phyloP scores from a whole-genome alignment of 2,888 invertebrate species.

The Tenthredo scrophulariae region DNA sequence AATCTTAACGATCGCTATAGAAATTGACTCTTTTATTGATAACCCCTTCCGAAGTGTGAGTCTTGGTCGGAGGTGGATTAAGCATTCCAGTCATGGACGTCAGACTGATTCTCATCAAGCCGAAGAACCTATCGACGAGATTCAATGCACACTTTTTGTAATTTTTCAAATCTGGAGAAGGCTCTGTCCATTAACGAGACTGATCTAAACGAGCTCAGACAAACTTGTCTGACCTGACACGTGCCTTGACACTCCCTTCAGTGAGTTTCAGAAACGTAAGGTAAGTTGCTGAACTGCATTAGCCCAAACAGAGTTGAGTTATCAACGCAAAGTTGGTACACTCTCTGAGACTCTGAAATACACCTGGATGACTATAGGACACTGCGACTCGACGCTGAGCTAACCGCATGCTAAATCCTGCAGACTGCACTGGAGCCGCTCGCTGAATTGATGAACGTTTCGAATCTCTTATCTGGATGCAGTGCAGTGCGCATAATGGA shows the following conservation, averaged over 20 bases:
- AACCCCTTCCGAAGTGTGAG: not conserved
- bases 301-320: constrained; percentile 47
- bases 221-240: constrained; percentile 34
- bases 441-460: constrained; percentile 31
- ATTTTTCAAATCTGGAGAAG: not conserved
- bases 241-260: not conserved
- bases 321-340: constrained; percentile 45
- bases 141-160: not conserved
- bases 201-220: not conserved
- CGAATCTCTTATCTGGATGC: constrained; percentile 16
- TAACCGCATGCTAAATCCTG: constrained; percentile 43
- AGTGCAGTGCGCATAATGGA: not conserved
- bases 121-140: not conserved
- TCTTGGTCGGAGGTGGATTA: not conserved
- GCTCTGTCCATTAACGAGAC: not conserved
- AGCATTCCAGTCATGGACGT: not conserved
- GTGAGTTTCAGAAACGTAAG: constrained; percentile 18
- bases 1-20: constrained; percentile 1
- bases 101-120: not conserved
- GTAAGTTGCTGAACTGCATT: constrained; percentile 45
- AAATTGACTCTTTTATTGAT: not conserved
- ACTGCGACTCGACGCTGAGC: constrained; percentile 31
- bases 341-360: constrained; percentile 11
- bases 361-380: constrained; percentile 23
- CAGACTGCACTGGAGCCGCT: constrained; percentile 18